Conservation (phyloP, 2,888 invertebrate genomes). For the Saturnia pavonia region DNA sequence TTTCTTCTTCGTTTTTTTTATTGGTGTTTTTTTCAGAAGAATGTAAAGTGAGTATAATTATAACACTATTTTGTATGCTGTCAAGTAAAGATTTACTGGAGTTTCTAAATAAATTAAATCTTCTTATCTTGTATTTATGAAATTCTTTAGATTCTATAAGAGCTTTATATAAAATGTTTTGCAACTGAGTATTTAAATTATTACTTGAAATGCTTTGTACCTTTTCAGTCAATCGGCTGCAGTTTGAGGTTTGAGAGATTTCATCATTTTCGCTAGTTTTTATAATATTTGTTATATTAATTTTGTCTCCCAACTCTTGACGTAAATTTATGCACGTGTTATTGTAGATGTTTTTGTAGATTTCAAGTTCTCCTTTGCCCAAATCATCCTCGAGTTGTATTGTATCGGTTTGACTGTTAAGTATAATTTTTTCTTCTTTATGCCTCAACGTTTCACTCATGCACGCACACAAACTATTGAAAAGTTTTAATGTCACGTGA, state of each 20-base stretch:
- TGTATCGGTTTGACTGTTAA: constrained; percentile 36
- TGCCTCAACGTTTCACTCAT: constrained; percentile 54
- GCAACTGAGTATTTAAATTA: constrained; percentile 30
- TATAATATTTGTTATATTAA: constrained; percentile 32
- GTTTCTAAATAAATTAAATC: constrained; percentile 49
- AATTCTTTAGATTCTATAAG: constrained; percentile 50
- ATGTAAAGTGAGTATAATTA: constrained; percentile 60
- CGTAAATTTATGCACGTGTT: constrained; percentile 57
- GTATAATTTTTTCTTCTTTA: constrained; percentile 39
- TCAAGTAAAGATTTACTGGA: constrained; percentile 27
- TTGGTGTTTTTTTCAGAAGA: constrained; percentile 28
- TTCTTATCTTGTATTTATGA: constrained; percentile 57
- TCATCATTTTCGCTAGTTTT: constrained; percentile 26
- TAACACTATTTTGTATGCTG: constrained; percentile 42
- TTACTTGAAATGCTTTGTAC: constrained; percentile 24
- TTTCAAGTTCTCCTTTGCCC: constrained; percentile 41
- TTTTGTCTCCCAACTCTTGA: constrained; percentile 42
- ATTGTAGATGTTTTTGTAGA: constrained; percentile 62
- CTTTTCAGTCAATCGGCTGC: constrained; percentile 21
- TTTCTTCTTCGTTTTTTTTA: constrained; percentile 23
- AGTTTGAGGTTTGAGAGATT: constrained; percentile 29
- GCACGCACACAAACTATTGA: constrained; percentile 64
- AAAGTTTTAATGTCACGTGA: constrained; percentile 58
- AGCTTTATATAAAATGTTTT: constrained; percentile 49
- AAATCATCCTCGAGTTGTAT: constrained; percentile 33